Evolutionary conservation across 2,888 invertebrate genomes (phyloP), one percentile per base, ranked within the genome.

Genomic region (Pecten maximus): DNA sequence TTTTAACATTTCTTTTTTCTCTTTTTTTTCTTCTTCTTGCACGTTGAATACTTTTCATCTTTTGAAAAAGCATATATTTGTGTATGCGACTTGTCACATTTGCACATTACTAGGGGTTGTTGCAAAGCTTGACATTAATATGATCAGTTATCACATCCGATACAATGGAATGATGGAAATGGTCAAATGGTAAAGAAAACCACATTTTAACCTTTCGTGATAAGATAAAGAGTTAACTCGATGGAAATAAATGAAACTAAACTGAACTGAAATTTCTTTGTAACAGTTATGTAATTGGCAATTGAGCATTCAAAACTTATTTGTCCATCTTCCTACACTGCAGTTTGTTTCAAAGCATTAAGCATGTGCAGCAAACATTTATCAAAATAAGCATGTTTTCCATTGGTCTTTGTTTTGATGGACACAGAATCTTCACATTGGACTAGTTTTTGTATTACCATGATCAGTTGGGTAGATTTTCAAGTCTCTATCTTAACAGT

Each of bases 21-120:
- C 74, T 74, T 74, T 28, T 74, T 74, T 60, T 35, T 35, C 74
- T 6, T 35, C n/a, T n/a, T n/a, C n/a, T n/a, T n/a, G n/a, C n/a
- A n/a, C n/a, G n/a, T 74, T 74, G 74, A 74, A 74, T 74, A 74
- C 74, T 74, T 60, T 74, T 74, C 74, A 74, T 12, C 28, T 35
- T 35, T 74, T 74, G 74, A 74, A 74, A 74, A 23, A 74, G 74
- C 28, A 74, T 74, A 28, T 74, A 74, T 35, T 8, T 28, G 4
- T 23, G 1, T 28, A 10, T 74, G n/a, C n/a, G 74, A 54, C 44
- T 54, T n/a, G n/a, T n/a, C n/a, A n/a, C n/a, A 16, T 12, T 74
- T 74, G 35, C 74, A 74, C 23, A 54, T 54, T 54, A 54, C 50
- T 74, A 35, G 28, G 28, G 74, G 74, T 6, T 74, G 6, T 28